A percentile compares a stretch with the other conserved stretches of the same genome.
Conservation (phyloP, 2,113 vertebrate genomes). For the Haemorhous mexicanus region DNA sequence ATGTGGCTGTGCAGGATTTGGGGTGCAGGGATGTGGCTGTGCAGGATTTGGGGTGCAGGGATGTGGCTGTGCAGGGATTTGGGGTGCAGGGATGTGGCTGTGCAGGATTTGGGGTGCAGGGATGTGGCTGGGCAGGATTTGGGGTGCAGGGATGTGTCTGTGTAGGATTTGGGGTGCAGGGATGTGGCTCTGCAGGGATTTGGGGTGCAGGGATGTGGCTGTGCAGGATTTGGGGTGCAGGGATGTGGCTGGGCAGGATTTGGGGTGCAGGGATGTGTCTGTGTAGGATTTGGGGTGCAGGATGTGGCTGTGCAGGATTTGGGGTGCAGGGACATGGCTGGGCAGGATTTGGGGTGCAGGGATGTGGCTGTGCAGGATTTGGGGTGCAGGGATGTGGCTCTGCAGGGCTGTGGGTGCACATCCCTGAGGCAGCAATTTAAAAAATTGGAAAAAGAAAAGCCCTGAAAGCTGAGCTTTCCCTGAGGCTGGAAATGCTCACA, state of each 20-base stretch:
- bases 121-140: background rate
- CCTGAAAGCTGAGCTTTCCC: background rate
- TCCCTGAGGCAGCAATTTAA: fast-evolving
- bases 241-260: background rate
- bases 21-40: fast-evolving
- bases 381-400: background rate
- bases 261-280: fast-evolving
- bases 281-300: background rate
- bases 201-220: too few species aligned
- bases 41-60: background rate
- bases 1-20: background rate
- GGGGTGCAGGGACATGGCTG: fast-evolving
- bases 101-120: background rate
- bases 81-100: fast-evolving
- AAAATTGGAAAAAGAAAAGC: fast-evolving
- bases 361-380: fast-evolving
- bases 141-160: fast-evolving
- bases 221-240: background rate
- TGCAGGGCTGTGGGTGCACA: background rate
- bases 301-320: background rate
- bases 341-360: too few species aligned
- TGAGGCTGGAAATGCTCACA: background rate
- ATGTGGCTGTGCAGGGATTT: background rate
- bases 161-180: background rate
- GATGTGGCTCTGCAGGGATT: background rate